Evolutionary conservation across 2,888 invertebrate species (phyloP), one percentile per base, ranked within the genome.

Genomic region (Tenthredo distinguenda): DNA sequence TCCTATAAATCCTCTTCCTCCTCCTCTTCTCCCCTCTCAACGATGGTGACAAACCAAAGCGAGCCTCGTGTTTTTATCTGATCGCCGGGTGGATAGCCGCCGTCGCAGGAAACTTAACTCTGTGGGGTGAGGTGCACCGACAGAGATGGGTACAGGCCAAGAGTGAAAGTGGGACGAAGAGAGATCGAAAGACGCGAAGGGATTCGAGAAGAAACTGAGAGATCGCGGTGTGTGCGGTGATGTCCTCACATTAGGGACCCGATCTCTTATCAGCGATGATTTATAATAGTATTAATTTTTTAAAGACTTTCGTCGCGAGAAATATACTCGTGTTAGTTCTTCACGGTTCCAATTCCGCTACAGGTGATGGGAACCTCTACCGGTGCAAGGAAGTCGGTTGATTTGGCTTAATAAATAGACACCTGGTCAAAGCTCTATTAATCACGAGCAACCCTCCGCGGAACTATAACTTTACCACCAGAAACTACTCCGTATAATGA

Each of bases 211-310:
- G 50, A 81, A 74, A 81, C 21, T 72, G 50, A 76, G 72, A 71
- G 76, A 76, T 65, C 68, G 77, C 81, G 68, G 65, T 43, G 84
- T 55, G 82, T 50, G 55, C 90, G 87, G 87, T 88, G 90, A 89
- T 90, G 90, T 90, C 90, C 90, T 89, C 90, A 81, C 90, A 90
- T 90, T 90, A 90, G 90, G 89, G 90, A 90, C 90, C 89, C 89
- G 90, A 90, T 90, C 90, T 88, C 90, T 90, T 90, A 90, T 90
- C 90, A 87, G 86, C 87, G 88, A 90, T 90, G 90, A 90, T 90
- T 90, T 90, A 90, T 90, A 87, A 87, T 76, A 86, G 87, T 89
- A 88, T 89, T 90, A 87, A 90, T 90, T 90, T 90, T 90, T 90
- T 90, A 89, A 87, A 85, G 85, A 89, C 85, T 87, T 88, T 88